These are phyloP conservation scores for Thumatha senex DNA, from an alignment of 2,888 invertebrate genomes.

Conservation along the genomic window DNA sequence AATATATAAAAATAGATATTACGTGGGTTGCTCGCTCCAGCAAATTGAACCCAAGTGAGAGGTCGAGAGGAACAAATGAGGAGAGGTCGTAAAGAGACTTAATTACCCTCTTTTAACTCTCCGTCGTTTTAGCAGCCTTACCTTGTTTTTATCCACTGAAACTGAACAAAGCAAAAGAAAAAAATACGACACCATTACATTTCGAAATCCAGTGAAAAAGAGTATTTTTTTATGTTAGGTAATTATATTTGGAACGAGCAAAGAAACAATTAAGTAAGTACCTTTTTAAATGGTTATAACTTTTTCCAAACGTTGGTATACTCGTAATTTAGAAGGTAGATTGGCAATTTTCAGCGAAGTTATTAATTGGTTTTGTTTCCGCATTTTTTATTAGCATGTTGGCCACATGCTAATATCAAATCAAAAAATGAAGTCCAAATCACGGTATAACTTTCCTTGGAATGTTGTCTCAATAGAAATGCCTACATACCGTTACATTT, in stretches of 20 bases:
- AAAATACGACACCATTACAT: constrained; percentile 15
- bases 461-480: no score
- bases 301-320: background rate
- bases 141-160: constrained; percentile 38
- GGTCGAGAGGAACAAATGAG: constrained; percentile 49
- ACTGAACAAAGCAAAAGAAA: constrained; percentile 28
- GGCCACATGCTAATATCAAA: no score
- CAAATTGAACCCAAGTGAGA: constrained; percentile 45
- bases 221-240: background rate
- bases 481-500: no score
- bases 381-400: no score
- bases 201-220: constrained; percentile 5
- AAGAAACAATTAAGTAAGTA: background rate
- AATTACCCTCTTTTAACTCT: constrained; percentile 53
- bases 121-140: constrained; percentile 47
- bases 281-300: no score
- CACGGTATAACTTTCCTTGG: no score
- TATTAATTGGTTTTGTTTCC: no score
- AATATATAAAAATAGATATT: constrained; percentile 28
- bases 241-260: background rate
- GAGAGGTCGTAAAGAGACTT: constrained; percentile 56
- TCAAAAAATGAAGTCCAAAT: no score
- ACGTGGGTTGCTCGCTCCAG: constrained; percentile 42
- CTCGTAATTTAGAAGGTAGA: no score
- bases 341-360: no score